Evolutionary conservation across 2,888 invertebrate genomes (phyloP).

Genomic region (Eupithecia subfuscata): DNA sequence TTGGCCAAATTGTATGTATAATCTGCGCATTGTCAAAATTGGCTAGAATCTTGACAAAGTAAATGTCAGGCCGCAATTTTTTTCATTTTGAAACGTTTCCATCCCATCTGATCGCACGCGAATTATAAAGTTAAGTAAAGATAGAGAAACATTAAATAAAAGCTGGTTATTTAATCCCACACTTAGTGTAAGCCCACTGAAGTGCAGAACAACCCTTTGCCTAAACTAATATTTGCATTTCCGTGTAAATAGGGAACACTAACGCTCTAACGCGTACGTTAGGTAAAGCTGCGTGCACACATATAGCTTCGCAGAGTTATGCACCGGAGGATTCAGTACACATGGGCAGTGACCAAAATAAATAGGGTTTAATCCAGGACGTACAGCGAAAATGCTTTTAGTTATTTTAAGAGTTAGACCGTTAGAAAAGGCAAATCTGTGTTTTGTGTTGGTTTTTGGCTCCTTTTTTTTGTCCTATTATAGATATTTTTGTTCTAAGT

Average conservation of each 20-base stretch:
- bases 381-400: neutral
- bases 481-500: neutral
- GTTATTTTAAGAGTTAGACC: neutral
- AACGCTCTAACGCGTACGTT: slow-evolving; percentile 50
- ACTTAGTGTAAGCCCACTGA: slow-evolving; percentile 56
- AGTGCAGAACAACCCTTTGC: slow-evolving; percentile 58
- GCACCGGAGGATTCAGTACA: neutral
- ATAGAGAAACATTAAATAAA: slow-evolving; percentile 30
- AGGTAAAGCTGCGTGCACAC: slow-evolving; percentile 25
- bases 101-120: neutral
- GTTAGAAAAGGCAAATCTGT: neutral
- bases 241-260: slow-evolving; percentile 61
- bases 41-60: neutral
- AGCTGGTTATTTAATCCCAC: slow-evolving; percentile 53
- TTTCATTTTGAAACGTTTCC: neutral
- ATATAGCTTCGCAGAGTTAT: slow-evolving; percentile 1
- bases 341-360: slow-evolving; percentile 2
- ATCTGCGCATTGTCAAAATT: neutral
- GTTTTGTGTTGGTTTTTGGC: too few relatives aligned
- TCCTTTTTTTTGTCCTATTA: too few relatives aligned
- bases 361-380: neutral
- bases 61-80: neutral
- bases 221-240: slow-evolving; percentile 67
- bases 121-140: neutral
- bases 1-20: neutral